Evolutionary conservation across 2,113 vertebrate species (phyloP).

Genomic region (Montifringilla adamsi): DNA sequence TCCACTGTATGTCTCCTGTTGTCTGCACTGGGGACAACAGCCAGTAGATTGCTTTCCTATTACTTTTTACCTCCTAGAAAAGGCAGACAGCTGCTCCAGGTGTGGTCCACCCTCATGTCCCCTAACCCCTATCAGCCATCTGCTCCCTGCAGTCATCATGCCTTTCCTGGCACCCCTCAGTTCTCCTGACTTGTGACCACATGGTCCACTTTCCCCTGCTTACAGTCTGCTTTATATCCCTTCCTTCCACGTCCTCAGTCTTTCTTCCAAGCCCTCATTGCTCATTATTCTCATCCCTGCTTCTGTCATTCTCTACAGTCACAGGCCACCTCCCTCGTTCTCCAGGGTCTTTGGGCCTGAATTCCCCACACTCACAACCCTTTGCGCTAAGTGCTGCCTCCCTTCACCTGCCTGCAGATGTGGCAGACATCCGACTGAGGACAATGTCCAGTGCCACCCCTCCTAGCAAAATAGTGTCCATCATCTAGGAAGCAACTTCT

Average conservation of each 20-base stretch:
- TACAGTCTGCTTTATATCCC: neutral
- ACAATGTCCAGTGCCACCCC: neutral
- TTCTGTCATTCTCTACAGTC: neutral
- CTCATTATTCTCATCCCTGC: neutral
- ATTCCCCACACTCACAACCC: neutral
- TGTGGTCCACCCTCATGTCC: slow-evolving; percentile 1
- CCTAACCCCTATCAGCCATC: neutral
- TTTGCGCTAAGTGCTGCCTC: neutral
- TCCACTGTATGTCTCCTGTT: slow-evolving; percentile 19
- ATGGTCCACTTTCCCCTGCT: neutral
- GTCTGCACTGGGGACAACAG: neutral
- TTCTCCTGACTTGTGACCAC: neutral
- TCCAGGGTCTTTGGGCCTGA: neutral
- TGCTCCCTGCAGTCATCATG: neutral
- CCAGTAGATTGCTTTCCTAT: slow-evolving; percentile 9
- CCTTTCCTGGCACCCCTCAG: neutral
- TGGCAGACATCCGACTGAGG: neutral
- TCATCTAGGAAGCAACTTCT: neutral
- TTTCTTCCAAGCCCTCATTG: neutral
- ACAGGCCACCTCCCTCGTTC: neutral
- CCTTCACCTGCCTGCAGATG: neutral
- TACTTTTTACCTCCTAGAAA: slow-evolving; percentile 9
- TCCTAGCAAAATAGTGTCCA: neutral
- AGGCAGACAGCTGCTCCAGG: slow-evolving; percentile 43
- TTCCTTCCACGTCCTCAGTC: neutral